Evolutionary conservation across 2,797 vertebrate species (phyloP).

Genomic region (Tangara arthus): DNA sequence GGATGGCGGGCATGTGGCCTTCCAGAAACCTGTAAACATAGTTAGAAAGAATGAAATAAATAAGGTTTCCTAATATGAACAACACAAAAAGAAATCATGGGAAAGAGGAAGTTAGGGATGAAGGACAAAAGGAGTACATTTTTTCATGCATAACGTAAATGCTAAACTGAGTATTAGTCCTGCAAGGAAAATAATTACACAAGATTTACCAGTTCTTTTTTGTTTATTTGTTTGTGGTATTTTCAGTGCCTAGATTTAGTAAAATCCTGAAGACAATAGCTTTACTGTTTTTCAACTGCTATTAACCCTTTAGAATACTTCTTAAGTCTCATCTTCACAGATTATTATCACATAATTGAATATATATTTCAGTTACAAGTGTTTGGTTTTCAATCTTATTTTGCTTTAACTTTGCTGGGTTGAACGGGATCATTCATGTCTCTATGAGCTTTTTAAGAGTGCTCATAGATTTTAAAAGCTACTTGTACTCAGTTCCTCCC

Average conservation of each 20-base stretch:
- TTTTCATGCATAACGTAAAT: slow-evolving; percentile 14
- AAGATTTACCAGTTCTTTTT: not conserved
- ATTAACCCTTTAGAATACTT: not conserved
- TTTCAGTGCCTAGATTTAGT: slow-evolving; percentile 2
- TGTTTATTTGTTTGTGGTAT: not conserved
- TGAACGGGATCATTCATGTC: not conserved
- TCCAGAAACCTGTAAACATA: slow-evolving; percentile 90
- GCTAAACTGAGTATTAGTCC: not conserved
- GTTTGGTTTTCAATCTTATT: not conserved
- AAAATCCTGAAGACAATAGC: slow-evolving; percentile 68
- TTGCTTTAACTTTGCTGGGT: not conserved
- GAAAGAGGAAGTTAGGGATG: slow-evolving; percentile 44
- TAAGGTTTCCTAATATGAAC: slow-evolving; percentile 37
- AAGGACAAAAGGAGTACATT: slow-evolving; percentile 42
- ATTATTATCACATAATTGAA: not conserved
- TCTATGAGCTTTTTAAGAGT: not conserved
- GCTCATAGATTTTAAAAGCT: not conserved
- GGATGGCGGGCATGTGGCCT: slow-evolving; percentile 94
- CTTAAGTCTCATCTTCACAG: not conserved
- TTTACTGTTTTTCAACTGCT: not conserved
- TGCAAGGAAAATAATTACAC: not conserved
- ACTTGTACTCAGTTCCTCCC: not conserved
- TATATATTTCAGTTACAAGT: not conserved
- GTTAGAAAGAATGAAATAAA: slow-evolving; percentile 56
- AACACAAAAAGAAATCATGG: slow-evolving; percentile 48